Base-by-base conservation (phyloP, 2,113 vertebrate species). In the Toxotes chatareus region DNA sequence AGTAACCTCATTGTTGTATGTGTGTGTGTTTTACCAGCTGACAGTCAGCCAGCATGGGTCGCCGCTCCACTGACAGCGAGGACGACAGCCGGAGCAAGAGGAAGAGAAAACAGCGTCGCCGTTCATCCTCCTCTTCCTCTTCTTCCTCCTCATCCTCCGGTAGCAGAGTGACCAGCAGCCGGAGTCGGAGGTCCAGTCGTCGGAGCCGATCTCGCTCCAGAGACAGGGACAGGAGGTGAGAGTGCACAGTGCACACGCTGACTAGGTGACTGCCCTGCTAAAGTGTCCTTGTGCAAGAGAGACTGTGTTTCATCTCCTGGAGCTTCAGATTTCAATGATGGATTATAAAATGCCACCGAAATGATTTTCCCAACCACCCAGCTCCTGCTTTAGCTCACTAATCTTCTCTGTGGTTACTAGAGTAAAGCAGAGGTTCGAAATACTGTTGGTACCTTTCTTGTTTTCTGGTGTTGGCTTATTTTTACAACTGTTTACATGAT, bases 41-140 rank as follows among this genome's bases (percentile, higher is more conserved):
- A 85, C 34, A 60, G 62, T 17, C 56, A 69, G 57, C 16, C 75
- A 94, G 72, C 82, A 99, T 99, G 98, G 98, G 98, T 27, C 97
- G 96, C 9, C 96, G 91, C 73, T 98, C 97, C 3, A 98, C 98
- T 12, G 98, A 98, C 89, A 98, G 97, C 0, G 98, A 98, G 74
- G 97, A 97, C 49, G 97, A 97, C 82, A 94, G 79, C 56, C 94
- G 96, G 80, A 96, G 95, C 92, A 94, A 91, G 66, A 96, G 95
- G 89, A 97, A 96, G 88, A 99, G 93, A 75, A 98, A 97, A 93
- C 97, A 98, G 56, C 96, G 96, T 1, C 92, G 95, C 11, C 95
- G 95, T 0, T 97, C 97, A 0, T 97, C 86, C 12, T 94, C 94
- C 0, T 98, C 97, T 0, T 97, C 98, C 0, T 97, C 97, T 0